These are phyloP conservation scores for Hedya salicella DNA, from an alignment of 2,888 invertebrate species.

Conservation along the genomic window DNA sequence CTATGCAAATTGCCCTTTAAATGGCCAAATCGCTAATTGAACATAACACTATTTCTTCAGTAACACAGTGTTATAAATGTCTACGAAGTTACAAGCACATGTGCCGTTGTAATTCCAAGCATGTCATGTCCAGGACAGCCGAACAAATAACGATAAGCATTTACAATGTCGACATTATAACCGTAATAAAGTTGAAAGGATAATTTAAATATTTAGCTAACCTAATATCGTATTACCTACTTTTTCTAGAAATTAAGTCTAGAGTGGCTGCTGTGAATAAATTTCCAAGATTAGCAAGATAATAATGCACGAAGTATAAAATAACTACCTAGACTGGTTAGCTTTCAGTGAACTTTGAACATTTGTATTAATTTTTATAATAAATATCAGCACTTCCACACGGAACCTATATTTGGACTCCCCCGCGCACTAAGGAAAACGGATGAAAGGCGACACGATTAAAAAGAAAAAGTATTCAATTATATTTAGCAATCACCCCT, in stretches of 20 bases:
- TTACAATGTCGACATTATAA: conserved; percentile 40
- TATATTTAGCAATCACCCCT: conserved; percentile 84
- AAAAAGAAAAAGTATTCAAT: conserved; percentile 76
- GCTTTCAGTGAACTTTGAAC: too few relatives aligned
- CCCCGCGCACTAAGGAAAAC: conserved; percentile 47
- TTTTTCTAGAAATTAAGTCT: neutral
- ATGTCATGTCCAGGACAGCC: conserved; percentile 44
- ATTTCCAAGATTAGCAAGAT: too few relatives aligned
- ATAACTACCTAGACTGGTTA: too few relatives aligned
- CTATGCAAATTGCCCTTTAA: conserved; percentile 77
- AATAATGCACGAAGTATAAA: too few relatives aligned
- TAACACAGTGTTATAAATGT: conserved; percentile 10
- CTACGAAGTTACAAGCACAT: neutral
- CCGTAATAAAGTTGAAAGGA: conserved; percentile 23
- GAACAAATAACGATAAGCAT: conserved; percentile 54
- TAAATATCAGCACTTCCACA: neutral
- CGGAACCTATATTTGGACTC: conserved; percentile 49
- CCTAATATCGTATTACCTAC: neutral
- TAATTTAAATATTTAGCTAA: conserved; percentile 10
- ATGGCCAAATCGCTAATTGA: conserved; percentile 75
- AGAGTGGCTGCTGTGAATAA: too few relatives aligned
- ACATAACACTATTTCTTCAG: conserved; percentile 50
- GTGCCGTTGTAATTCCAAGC: neutral
- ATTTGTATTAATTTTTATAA: too few relatives aligned
- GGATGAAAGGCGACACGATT: conserved; percentile 64